These are phyloP conservation scores for Pseudococcus longispinus DNA, from an alignment of 2,888 invertebrate genomes.

Conservation along the genomic window DNA sequence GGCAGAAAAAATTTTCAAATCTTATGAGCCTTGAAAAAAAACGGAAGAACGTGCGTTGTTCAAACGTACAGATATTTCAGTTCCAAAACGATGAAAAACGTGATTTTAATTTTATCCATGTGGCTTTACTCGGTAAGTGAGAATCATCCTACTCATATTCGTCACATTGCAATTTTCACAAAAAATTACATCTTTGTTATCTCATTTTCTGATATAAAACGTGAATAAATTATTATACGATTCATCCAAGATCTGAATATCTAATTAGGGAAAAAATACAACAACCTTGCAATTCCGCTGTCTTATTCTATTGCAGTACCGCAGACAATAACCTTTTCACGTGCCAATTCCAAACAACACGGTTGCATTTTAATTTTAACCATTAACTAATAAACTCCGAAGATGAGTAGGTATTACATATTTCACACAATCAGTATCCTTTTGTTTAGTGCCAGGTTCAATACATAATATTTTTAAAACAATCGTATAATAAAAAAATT, in stretches of 20 bases:
- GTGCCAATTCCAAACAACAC: neutral
- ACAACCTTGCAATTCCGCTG: neutral
- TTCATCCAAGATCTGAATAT: neutral
- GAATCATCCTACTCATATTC: too few species aligned
- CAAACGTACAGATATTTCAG: too few species aligned
- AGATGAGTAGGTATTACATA: neutral
- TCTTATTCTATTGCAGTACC: neutral
- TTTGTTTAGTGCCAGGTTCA: neutral
- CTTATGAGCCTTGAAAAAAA: neutral
- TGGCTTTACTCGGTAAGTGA: too few species aligned
- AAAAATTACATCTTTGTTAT: too few species aligned
- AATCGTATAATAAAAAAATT: slow-evolving; percentile 14
- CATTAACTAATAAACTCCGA: neutral
- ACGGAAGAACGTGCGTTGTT: neutral
- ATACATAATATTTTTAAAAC: neutral
- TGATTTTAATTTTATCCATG: neutral
- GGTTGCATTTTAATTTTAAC: neutral
- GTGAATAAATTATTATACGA: neutral
- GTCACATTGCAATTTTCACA: too few species aligned
- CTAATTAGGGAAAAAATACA: neutral
- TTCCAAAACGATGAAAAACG: neutral
- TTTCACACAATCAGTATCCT: slow-evolving; percentile 8
- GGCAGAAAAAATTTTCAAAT: neutral
- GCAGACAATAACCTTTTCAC: neutral
- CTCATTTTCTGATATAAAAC: neutral